phyloP scores from a whole-genome alignment of 2,113 vertebrate species.

The Macrotis lagotis region DNA sequence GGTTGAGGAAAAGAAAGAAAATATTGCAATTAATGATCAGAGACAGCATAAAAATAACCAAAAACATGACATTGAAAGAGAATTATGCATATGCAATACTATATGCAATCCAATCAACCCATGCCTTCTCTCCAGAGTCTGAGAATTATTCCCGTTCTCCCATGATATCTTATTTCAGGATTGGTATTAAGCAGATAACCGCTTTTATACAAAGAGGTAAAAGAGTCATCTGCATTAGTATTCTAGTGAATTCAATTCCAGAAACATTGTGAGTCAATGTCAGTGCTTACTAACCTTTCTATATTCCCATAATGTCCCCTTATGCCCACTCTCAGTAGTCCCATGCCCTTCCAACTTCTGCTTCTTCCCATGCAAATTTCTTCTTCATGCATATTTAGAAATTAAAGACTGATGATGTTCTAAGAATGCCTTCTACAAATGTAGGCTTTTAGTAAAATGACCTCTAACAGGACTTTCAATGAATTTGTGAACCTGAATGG shows the following conservation, averaged over 20 bases:
- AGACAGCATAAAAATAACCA: not conserved
- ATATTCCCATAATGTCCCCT: not conserved
- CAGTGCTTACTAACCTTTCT: not conserved
- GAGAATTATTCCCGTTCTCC: not conserved
- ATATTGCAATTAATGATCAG: not conserved
- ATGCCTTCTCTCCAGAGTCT: not conserved
- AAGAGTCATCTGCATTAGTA: not conserved
- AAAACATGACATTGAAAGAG: not conserved
- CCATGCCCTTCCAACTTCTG: not conserved
- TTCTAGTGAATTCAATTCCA: not conserved
- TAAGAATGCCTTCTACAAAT: not conserved
- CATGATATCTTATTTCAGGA: not conserved
- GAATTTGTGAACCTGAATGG: not conserved
- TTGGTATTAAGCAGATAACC: not conserved
- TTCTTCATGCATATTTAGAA: not conserved
- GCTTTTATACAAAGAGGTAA: not conserved
- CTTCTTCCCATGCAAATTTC: not conserved
- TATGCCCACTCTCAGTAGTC: not conserved
- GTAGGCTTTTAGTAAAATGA: not conserved
- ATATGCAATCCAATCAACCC: not conserved
- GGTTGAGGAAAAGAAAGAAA: not conserved
- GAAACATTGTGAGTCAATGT: not conserved
- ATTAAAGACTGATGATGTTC: not conserved
- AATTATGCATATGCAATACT: not conserved
- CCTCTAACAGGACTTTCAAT: not conserved